These are phyloP conservation scores for Chelidonichthys spinosus DNA, from an alignment of 2,797 vertebrate species.

Conservation along the genomic window DNA sequence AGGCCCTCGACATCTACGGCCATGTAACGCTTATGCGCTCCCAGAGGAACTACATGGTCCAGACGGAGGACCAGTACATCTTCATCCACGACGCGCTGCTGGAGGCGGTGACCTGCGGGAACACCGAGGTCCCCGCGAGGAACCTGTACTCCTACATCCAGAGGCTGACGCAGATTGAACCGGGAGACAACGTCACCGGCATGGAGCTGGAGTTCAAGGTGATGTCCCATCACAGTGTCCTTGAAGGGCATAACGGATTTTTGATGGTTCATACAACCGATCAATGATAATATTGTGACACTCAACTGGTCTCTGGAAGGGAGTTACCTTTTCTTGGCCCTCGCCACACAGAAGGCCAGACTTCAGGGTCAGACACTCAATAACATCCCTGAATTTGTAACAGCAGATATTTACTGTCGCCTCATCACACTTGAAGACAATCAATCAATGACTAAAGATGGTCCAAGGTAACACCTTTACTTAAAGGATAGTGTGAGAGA, in stretches of 20 bases:
- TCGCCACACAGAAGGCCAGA: constrained; percentile 4
- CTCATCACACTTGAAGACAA: not conserved
- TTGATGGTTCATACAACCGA: constrained; percentile 31
- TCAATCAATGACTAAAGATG: not conserved
- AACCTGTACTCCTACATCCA: constrained; percentile 99
- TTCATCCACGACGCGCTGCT: constrained; percentile 98
- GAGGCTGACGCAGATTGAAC: constrained; percentile 95
- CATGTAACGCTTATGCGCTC: constrained; percentile 99
- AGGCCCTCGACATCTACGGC: constrained; percentile 97
- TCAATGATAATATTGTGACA: constrained; percentile 29
- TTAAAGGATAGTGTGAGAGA: too few species aligned
- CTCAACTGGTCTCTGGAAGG: constrained; percentile 15
- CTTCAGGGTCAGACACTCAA: constrained; percentile 13
- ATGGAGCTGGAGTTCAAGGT: constrained; percentile 99
- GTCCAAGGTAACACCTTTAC: not conserved
- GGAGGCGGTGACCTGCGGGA: constrained; percentile 97
- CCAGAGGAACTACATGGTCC: constrained; percentile 99
- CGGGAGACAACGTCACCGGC: constrained; percentile 96
- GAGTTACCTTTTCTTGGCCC: constrained; percentile 3
- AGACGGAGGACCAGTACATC: constrained; percentile 99
- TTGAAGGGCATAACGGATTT: constrained; percentile 21
- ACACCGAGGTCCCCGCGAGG: constrained; percentile 98
- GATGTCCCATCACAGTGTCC: constrained; percentile 53
- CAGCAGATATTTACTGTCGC: constrained; percentile 1
- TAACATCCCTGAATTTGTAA: not conserved